These are phyloP conservation scores for Perithous albicinctus DNA, from an alignment of 2,888 invertebrate genomes.

Conservation along the genomic window DNA sequence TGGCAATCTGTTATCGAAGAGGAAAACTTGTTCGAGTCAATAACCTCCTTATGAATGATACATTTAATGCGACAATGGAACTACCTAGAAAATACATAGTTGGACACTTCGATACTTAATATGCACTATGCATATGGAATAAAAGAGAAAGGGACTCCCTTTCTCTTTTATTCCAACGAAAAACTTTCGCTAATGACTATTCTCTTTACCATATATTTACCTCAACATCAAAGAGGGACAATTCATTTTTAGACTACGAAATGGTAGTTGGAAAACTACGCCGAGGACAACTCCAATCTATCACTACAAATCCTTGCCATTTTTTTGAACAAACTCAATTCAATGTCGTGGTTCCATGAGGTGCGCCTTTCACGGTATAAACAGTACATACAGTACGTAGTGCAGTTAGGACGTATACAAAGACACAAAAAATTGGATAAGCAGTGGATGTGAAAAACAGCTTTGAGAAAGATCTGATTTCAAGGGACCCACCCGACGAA, in stretches of 20 bases:
- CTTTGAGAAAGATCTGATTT: constrained; percentile 8
- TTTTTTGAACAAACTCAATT: background rate
- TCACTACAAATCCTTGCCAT: background rate
- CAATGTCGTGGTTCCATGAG: background rate
- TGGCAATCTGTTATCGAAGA: constrained; percentile 50
- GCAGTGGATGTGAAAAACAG: constrained; percentile 1
- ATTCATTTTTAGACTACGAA: no score
- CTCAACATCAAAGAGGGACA: background rate
- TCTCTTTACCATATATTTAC: background rate
- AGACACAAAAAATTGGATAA: background rate
- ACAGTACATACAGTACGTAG: background rate
- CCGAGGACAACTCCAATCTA: background rate
- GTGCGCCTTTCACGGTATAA: background rate
- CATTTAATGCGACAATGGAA: constrained; percentile 8
- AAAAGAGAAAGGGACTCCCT: no score
- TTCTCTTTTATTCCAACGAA: background rate
- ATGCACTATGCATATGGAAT: background rate
- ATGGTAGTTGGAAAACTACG: background rate
- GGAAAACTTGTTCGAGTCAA: constrained; percentile 11
- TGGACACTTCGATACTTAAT: background rate
- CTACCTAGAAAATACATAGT: background rate
- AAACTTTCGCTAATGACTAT: background rate
- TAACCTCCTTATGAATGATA: background rate
- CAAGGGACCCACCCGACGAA: background rate
- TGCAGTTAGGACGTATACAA: background rate